phyloP scores from a whole-genome alignment of 2,797 vertebrate genomes.

The Lophius americanus region DNA sequence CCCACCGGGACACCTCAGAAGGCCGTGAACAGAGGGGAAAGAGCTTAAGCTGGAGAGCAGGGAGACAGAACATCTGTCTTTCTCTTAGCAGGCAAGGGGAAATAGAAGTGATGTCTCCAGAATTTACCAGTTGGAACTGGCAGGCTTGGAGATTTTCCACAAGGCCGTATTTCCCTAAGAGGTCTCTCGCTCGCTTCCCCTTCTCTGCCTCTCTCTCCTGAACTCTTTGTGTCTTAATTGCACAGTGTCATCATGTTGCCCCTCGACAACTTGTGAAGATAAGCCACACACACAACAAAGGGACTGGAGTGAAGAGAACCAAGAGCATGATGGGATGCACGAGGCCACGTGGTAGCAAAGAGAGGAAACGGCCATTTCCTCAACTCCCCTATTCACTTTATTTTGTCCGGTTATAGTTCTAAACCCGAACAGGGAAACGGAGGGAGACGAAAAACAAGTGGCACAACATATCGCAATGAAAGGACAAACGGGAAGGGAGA shows the following conservation, averaged over 20 bases:
- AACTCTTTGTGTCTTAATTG: constrained; percentile 24
- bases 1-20: constrained; percentile 34
- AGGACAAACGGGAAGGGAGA: constrained; percentile 20
- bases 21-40: constrained; percentile 30
- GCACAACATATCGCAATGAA: constrained; percentile 19
- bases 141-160: constrained; percentile 82
- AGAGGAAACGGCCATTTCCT: constrained; percentile 73
- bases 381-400: constrained; percentile 78
- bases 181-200: constrained; percentile 52
- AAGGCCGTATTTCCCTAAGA: constrained; percentile 73
- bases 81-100: constrained; percentile 50
- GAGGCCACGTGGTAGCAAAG: constrained; percentile 18
- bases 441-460: constrained; percentile 15
- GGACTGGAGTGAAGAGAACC: constrained; percentile 21
- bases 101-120: constrained; percentile 77
- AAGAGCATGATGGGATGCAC: constrained; percentile 10
- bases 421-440: constrained; percentile 52
- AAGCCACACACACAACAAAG: constrained; percentile 50
- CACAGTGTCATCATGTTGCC: constrained; percentile 30
- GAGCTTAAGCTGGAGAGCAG: constrained; percentile 42
- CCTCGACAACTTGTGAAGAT: constrained; percentile 24
- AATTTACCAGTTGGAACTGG: constrained; percentile 85
- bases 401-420: constrained; percentile 74
- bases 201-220: constrained; percentile 23
- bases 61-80: constrained; percentile 62